Conservation (phyloP, 1,140 invertebrate species). For the Euura saliciscinereae region DNA sequence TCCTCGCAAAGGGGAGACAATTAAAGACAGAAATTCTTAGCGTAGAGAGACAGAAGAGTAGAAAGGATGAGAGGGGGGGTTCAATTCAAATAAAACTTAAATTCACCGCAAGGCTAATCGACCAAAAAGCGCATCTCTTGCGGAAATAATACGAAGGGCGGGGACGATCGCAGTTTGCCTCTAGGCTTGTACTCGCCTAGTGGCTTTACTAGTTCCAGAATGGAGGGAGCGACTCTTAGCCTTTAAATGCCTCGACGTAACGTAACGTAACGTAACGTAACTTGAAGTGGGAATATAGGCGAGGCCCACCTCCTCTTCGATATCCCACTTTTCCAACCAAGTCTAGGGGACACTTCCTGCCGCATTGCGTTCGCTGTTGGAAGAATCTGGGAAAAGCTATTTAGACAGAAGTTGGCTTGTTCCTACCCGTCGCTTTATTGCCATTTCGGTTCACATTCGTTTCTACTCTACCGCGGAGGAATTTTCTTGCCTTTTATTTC, state of each 20-base stretch:
- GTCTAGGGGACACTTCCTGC: too few relatives aligned
- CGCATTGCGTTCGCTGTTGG: too few relatives aligned
- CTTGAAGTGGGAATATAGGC: too few relatives aligned
- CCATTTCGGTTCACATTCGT: too few relatives aligned
- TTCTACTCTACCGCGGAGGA: too few relatives aligned
- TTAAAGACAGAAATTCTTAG: background rate
- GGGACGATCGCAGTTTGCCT: background rate
- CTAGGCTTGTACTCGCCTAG: background rate
- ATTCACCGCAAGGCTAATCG: conserved; percentile 6
- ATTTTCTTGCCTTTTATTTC: too few relatives aligned
- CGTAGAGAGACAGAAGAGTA: background rate
- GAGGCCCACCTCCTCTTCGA: too few relatives aligned
- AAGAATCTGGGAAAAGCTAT: too few relatives aligned
- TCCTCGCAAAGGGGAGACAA: background rate
- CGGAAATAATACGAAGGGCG: background rate
- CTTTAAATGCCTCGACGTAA: conserved; percentile 1
- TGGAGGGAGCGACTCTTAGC: background rate
- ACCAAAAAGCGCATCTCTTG: conserved; percentile 7
- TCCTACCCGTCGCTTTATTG: too few relatives aligned
- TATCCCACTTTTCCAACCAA: too few relatives aligned
- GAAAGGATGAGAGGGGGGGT: background rate
- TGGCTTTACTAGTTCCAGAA: background rate
- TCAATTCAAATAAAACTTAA: conserved; percentile 4
- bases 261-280: too few relatives aligned
- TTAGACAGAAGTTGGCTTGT: too few relatives aligned